Conservation (phyloP, 2,113 vertebrate genomes). For the Noturus placidus region DNA sequence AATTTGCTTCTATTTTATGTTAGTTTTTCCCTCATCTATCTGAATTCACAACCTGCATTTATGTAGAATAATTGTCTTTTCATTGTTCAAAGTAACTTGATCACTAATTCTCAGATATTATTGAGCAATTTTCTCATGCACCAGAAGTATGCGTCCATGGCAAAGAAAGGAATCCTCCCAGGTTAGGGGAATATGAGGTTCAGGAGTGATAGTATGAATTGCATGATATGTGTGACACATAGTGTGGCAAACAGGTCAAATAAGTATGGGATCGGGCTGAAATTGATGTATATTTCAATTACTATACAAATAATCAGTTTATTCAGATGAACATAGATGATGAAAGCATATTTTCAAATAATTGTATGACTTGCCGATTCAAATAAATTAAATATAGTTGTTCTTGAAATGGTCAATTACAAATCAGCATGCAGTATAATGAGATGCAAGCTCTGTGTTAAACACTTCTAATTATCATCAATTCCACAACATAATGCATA, state of each 20-base stretch:
- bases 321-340: no score
- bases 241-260: background rate
- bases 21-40: rapidly evolving
- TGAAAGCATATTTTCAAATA: no score
- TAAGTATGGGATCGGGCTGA: background rate
- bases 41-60: background rate
- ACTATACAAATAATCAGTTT: background rate
- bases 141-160: background rate
- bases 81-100: background rate
- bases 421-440: background rate
- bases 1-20: background rate
- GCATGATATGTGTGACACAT: background rate
- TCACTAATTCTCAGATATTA: background rate
- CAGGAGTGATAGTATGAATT: background rate
- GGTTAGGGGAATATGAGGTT: background rate
- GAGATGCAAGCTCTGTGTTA: background rate
- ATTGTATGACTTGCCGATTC: no score
- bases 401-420: background rate
- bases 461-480: background rate
- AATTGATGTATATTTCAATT: background rate
- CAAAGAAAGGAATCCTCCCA: background rate
- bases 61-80: background rate
- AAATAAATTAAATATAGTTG: background rate
- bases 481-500: background rate
- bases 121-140: background rate